Percentiles rank a stretch among this genome's conserved stretches.
Conservation (phyloP, 2,113 vertebrate genomes). For the Mohoua ochrocephala region DNA sequence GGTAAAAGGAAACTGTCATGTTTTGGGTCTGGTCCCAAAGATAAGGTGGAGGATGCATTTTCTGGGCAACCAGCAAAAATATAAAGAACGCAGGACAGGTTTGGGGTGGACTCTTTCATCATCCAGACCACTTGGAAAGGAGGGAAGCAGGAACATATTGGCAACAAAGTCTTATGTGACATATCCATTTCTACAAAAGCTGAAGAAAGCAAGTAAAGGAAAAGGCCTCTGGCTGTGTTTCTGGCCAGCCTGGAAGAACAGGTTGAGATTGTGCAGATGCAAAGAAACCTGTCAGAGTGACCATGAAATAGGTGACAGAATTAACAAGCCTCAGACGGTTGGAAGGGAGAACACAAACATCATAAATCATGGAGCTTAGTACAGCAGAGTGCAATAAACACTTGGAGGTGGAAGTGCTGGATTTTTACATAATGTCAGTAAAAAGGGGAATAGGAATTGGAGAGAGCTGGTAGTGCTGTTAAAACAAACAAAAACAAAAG, state of each 20-base stretch:
- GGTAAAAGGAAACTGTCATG: background rate
- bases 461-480: background rate
- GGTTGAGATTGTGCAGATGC: background rate
- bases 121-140: background rate
- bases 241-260: background rate
- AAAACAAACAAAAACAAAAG: background rate
- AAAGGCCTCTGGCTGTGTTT: background rate
- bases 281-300: background rate
- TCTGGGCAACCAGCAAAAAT: background rate
- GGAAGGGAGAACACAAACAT: background rate
- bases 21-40: background rate
- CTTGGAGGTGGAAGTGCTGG: background rate
- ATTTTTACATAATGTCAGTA: background rate
- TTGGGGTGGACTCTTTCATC: background rate
- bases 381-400: background rate
- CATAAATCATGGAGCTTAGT: background rate
- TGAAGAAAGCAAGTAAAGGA: background rate
- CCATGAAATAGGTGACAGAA: background rate
- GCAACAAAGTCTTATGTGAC: background rate
- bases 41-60: background rate
- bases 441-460: background rate
- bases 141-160: background rate
- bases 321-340: background rate
- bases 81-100: background rate
- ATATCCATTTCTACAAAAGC: background rate